Evolutionary conservation across 92 coral and sea anemone species (phyloP), one percentile per base, ranked within the genome.

Genomic region (Heteractis magnifica): DNA sequence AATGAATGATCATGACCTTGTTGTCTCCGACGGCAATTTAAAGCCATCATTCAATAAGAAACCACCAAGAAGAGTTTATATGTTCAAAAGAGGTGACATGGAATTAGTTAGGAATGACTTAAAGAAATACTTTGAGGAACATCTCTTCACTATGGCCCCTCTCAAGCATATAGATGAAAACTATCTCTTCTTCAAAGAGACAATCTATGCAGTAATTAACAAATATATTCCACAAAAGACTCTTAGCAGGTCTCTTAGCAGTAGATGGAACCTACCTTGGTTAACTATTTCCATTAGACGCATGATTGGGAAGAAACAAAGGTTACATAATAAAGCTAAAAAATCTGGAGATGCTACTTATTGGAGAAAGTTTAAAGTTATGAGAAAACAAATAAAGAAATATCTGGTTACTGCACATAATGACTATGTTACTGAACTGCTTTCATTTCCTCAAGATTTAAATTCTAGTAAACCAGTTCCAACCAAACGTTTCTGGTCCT

Each of bases 401-500:
- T 74, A 72, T 55, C 73, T 86, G 50, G 52, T 58, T 59, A 44
- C 60, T 41, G 81, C 90, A 23, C 82, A 79, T 59, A 71, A 71
- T 49, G 77, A 80, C 21, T 85, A 89, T 72, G 77, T 81, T 18
- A 20, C 72, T 48, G 87, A 81, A 3, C 82, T 76, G n/a, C 83
- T 85, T 23, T 15, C 12, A 48, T 14, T 68, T 50, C 49, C 70
- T 68, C 76, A 78, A 59, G 90, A 82, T 60, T 14, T 51, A 15
- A 56, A 59, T 4, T 73, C 81, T 60, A 73, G 72, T 49, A 85
- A 80, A 80, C 88, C 85, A 1, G 65, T 65, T 41, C 64, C 70
- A n/a, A 81, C 82, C 83, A 89, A 89, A 77, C 79, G 84, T 11
- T 89, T 89, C 78, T 82, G 89, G 89, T 52, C 89, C 60, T 89